phyloP scores from a whole-genome alignment of 2,113 vertebrate species.

The Coptodon bakossiorum region DNA sequence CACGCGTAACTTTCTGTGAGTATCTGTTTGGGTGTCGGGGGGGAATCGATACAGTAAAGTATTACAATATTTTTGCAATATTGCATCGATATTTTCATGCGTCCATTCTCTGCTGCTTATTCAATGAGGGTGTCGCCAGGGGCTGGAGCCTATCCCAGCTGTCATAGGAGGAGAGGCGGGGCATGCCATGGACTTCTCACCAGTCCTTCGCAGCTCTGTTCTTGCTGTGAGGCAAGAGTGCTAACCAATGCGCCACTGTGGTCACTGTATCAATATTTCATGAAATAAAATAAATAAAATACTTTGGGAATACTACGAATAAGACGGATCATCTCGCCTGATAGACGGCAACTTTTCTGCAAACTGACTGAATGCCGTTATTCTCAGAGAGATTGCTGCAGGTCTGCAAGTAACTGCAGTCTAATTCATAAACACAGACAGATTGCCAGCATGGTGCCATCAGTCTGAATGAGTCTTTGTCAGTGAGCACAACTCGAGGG shows the following conservation, averaged over 20 bases:
- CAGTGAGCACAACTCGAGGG: neutral
- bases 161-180: neutral
- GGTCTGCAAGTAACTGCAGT: neutral
- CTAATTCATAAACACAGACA: neutral
- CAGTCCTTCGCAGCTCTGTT: neutral
- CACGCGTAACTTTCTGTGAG: neutral
- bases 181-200: neutral
- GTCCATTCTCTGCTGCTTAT: neutral
- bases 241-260: neutral
- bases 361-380: neutral
- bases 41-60: rapidly evolving
- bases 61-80: neutral
- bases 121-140: neutral
- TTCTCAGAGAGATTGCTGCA: neutral
- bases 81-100: neutral
- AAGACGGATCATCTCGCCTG: neutral
- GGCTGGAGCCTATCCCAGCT: neutral
- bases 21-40: neutral
- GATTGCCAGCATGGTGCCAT: neutral
- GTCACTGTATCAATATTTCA: neutral
- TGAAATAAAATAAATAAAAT: neutral
- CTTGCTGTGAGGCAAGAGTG: neutral
- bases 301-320: neutral
- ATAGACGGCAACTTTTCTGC: neutral
- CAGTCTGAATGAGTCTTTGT: neutral